These are phyloP conservation scores for Temnothorax curvispinosus DNA, from an alignment of 1,140 invertebrate genomes.

Conservation along the genomic window DNA sequence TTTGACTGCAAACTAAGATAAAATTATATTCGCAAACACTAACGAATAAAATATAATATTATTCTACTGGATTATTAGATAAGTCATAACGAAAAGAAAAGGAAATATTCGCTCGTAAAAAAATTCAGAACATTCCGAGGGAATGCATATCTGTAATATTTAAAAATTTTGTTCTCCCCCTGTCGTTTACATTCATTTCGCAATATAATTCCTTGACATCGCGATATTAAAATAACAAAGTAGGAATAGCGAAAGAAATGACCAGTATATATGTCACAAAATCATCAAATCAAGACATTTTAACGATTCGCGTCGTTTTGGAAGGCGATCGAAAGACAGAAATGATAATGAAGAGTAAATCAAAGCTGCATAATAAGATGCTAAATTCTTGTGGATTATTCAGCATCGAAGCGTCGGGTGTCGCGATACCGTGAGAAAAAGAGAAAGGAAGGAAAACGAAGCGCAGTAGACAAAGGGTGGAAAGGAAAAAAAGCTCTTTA, in stretches of 20 bases:
- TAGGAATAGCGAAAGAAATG: background rate
- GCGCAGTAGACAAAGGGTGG: too few relatives aligned
- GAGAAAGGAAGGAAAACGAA: background rate
- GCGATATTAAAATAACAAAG: background rate
- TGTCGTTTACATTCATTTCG: background rate
- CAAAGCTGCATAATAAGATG: background rate
- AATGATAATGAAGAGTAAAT: background rate
- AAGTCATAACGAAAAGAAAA: background rate
- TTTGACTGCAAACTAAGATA: background rate
- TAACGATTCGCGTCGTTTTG: too few relatives aligned
- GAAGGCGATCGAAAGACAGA: background rate
- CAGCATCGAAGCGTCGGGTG: constrained; percentile 5
- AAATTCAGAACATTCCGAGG: background rate
- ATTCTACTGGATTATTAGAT: background rate
- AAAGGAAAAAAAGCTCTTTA: constrained; percentile 2
- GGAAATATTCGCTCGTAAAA: background rate
- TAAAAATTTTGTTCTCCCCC: background rate
- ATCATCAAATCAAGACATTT: background rate
- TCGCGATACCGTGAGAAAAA: too few relatives aligned
- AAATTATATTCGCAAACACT: background rate
- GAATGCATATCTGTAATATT: background rate
- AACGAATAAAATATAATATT: background rate
- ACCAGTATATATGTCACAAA: background rate
- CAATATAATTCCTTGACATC: background rate
- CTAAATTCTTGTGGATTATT: constrained; percentile 33